These are phyloP conservation scores for Chiridota heheva DNA, from an alignment of 35 echinoderm and acorn worm genomes.

Conservation along the genomic window DNA sequence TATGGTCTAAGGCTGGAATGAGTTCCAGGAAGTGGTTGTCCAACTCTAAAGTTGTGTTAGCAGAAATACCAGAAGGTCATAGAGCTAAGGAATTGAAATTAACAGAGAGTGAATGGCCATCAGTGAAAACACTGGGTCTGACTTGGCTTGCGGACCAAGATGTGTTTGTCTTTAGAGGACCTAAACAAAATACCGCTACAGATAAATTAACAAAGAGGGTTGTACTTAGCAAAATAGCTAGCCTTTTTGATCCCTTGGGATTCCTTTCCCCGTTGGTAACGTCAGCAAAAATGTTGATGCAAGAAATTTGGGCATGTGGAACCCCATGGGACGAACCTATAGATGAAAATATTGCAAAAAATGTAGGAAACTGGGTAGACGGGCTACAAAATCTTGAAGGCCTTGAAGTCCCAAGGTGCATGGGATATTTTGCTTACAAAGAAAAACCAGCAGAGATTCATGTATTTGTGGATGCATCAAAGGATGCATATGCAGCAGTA, in stretches of 20 bases:
- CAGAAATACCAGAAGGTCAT: slow-evolving; percentile 1
- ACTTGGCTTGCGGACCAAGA: slow-evolving; percentile 22
- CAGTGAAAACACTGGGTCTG: slow-evolving; percentile 30
- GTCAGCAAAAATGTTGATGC: slow-evolving; percentile 18
- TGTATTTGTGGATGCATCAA: slow-evolving; percentile 41
- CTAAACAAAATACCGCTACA: too few species aligned
- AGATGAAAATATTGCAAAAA: slow-evolving; percentile 5
- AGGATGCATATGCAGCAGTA: slow-evolving; percentile 21
- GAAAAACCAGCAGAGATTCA: neutral
- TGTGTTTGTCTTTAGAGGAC: neutral
- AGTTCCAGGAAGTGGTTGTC: slow-evolving; percentile 22
- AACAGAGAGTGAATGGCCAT: neutral
- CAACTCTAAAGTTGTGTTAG: slow-evolving; percentile 11
- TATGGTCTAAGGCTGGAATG: slow-evolving; percentile 7
- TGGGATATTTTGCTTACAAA: neutral
- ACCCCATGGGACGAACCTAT: slow-evolving; percentile 12
- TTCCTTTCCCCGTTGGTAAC: slow-evolving; percentile 4
- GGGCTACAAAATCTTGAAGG: slow-evolving; percentile 1
- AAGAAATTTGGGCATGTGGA: slow-evolving; percentile 14
- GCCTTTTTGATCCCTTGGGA: slow-evolving; percentile 28
- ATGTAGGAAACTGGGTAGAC: slow-evolving; percentile 12
- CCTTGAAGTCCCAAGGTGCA: slow-evolving; percentile 19
- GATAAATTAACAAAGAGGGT: slow-evolving; percentile 18
- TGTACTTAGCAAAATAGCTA: slow-evolving; percentile 14
- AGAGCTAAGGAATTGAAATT: slow-evolving; percentile 30